Evolutionary conservation across 2,888 invertebrate species (phyloP).

Genomic region (Acanthococcus lagerstroemiae): DNA sequence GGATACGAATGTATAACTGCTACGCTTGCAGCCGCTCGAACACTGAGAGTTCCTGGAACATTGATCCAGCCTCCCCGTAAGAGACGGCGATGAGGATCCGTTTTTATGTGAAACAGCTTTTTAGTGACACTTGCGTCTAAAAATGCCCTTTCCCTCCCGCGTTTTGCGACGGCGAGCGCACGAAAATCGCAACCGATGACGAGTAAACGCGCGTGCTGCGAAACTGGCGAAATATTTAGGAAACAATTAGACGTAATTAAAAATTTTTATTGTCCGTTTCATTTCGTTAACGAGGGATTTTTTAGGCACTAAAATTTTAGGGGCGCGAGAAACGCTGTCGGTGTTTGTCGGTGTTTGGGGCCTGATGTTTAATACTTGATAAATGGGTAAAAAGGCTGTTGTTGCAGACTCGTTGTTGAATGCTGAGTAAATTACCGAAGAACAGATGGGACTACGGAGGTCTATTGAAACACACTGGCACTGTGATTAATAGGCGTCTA

Average conservation of each 20-base stretch:
- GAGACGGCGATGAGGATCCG: conserved; percentile 12
- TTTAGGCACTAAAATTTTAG: no score
- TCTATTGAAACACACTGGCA: no score
- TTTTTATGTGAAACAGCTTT: conserved; percentile 27
- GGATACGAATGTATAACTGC: conserved; percentile 22
- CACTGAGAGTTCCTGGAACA: conserved; percentile 25
- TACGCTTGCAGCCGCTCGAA: conserved; percentile 16
- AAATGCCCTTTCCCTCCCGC: conserved; percentile 4
- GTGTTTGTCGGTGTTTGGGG: no score
- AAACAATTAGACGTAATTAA: not conserved
- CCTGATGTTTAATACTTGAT: no score
- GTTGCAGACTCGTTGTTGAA: no score
- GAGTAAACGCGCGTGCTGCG: no score
- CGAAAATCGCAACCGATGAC: not conserved
- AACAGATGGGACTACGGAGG: no score
- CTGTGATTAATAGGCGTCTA: no score
- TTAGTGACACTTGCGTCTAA: conserved; percentile 28
- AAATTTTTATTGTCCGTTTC: not conserved
- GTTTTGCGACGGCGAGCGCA: not conserved
- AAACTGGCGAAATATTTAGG: not conserved
- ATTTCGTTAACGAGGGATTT: no score
- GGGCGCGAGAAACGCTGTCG: no score
- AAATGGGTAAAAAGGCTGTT: no score
- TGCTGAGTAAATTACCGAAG: no score
- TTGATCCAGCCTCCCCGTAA: conserved; percentile 21